phyloP scores from a whole-genome alignment of 2,113 vertebrate species.

The Mesocricetus auratus region DNA sequence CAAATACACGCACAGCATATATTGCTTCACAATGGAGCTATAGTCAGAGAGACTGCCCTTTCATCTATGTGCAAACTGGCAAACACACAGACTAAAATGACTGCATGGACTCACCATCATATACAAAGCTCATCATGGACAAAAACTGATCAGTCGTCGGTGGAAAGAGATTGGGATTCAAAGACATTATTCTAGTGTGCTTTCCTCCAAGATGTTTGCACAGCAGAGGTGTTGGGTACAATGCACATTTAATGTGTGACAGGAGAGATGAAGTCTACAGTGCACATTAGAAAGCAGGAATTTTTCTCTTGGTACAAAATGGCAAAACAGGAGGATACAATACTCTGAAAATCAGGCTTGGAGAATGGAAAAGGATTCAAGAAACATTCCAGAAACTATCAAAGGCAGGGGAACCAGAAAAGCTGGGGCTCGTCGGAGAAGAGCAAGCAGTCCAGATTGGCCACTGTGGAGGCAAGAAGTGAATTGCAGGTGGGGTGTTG shows the following conservation, averaged over 20 bases:
- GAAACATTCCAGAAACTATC: background rate
- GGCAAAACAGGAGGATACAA: background rate
- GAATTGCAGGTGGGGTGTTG: background rate
- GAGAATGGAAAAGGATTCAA: constrained; percentile 3
- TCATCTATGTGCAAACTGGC: background rate
- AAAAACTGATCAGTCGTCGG: background rate
- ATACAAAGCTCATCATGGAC: too few relatives aligned
- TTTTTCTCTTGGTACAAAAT: background rate
- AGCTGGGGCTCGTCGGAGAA: background rate
- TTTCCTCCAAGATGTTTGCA: background rate
- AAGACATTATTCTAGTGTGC: background rate
- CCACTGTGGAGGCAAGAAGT: background rate
- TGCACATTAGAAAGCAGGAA: background rate
- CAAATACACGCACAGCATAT: background rate
- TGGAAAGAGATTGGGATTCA: constrained; percentile 27
- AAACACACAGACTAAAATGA: background rate
- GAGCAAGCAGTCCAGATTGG: background rate
- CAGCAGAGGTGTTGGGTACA: background rate
- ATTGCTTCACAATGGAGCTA: background rate
- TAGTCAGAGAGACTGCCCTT: background rate
- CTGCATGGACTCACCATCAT: background rate
- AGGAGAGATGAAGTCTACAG: background rate
- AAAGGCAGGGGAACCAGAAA: background rate
- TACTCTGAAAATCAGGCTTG: background rate
- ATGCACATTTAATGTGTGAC: background rate